A percentile compares a stretch with the other conserved stretches of the same genome.
Conservation (phyloP, 2,797 vertebrate species). For the Salmo trutta region DNA sequence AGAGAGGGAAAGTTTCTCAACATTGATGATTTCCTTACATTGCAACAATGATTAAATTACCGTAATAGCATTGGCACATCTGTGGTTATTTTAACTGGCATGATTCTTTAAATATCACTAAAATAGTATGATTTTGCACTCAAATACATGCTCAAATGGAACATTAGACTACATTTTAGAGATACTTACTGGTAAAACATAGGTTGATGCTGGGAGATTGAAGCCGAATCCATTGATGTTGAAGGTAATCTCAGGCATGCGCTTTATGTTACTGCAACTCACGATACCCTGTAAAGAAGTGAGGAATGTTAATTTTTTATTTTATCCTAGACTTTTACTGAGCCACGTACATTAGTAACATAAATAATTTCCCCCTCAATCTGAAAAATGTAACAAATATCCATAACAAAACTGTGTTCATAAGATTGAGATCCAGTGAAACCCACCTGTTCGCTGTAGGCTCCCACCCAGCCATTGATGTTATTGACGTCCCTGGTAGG, state of each 20-base stretch:
- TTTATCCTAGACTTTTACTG: no score
- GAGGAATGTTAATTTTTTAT: no score
- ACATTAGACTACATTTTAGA: not conserved
- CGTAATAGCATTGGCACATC: no score
- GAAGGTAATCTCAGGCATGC: constrained; percentile 46
- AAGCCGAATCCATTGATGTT: constrained; percentile 46
- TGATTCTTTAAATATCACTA: not conserved
- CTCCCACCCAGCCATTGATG: constrained; percentile 39
- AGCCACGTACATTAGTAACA: no score
- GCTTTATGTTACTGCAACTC: constrained; percentile 25
- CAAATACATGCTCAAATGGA: not conserved
- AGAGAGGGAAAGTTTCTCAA: not conserved
- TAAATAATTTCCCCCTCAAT: no score
- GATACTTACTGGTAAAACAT: constrained; percentile 6
- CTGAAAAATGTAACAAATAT: no score
- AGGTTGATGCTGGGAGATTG: constrained; percentile 41
- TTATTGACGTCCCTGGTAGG: constrained; percentile 24
- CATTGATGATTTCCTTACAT: not conserved
- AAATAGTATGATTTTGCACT: not conserved
- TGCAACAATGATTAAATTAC: not conserved
- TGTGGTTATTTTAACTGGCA: not conserved
- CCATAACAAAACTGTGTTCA: not conserved
- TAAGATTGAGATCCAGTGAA: constrained; percentile 19
- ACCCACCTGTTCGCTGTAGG: constrained; percentile 6
- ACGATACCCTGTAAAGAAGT: constrained; percentile 5